These are phyloP conservation scores for Misgurnus anguillicaudatus DNA, from an alignment of 2,113 vertebrate species.

Conservation along the genomic window DNA sequence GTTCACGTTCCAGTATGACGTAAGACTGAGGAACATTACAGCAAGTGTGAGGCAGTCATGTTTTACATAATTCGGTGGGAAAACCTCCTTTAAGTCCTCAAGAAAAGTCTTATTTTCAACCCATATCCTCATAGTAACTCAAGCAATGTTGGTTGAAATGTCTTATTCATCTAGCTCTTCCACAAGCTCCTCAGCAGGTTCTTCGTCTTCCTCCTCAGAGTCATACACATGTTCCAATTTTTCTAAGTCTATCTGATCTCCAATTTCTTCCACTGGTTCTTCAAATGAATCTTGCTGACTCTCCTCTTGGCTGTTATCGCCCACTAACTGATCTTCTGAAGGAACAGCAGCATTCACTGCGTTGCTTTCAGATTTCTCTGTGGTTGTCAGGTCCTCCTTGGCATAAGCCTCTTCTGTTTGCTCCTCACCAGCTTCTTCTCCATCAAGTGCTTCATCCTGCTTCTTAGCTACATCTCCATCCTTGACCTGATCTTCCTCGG, in stretches of 20 bases:
- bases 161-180: conserved; percentile 7
- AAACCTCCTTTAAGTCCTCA: conserved; percentile 22
- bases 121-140: not conserved
- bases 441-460: not conserved
- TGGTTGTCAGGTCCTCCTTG: not conserved
- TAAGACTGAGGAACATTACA: conserved; percentile 39
- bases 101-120: conserved; percentile 16
- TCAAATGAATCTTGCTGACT: conserved; percentile 1
- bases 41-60: conserved; percentile 10
- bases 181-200: conserved; percentile 20
- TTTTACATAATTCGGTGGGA: not conserved
- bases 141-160: conserved; percentile 1
- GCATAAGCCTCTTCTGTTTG: not conserved
- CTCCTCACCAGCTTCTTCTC: conserved; percentile 10
- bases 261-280: not conserved
- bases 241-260: conserved; percentile 8
- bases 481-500: not conserved
- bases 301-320: not conserved
- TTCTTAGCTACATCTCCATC: conserved; percentile 21
- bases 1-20: conserved; percentile 12
- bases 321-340: conserved; percentile 7
- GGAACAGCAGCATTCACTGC: not conserved
- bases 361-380: not conserved
- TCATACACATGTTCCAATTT: conserved; percentile 1
- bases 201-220: conserved; percentile 18